A percentile compares a stretch with the other conserved stretches of the same genome.
Conservation (phyloP, 2,113 vertebrate genomes). For the Corynorhinus townsendii region DNA sequence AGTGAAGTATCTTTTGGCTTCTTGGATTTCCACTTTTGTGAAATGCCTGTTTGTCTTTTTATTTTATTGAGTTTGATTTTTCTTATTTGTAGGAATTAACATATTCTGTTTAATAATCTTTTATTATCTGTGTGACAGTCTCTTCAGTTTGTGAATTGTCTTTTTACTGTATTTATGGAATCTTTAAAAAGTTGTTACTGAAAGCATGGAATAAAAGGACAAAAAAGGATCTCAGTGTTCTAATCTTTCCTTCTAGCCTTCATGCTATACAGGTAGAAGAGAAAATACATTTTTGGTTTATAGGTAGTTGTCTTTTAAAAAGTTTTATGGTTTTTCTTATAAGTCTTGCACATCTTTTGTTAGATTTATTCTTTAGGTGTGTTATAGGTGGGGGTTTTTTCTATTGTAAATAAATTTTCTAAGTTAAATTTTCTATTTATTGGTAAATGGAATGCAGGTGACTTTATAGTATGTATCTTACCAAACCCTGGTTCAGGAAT, state of each 20-base stretch:
- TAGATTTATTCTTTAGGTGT: not conserved
- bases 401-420: not conserved
- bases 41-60: not conserved
- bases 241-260: not conserved
- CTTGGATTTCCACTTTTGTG: not conserved
- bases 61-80: not conserved
- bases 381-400: not conserved
- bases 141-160: not conserved
- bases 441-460: not conserved
- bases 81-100: not conserved
- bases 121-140: not conserved
- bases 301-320: not conserved
- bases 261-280: not conserved
- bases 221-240: not conserved
- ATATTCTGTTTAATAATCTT: not conserved
- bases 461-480: not conserved
- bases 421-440: not conserved
- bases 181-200: not conserved
- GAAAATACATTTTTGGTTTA: not conserved
- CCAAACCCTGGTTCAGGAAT: not conserved
- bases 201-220: not conserved
- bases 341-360: not conserved
- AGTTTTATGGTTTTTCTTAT: not conserved
- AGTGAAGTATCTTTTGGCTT: not conserved
- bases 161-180: not conserved